Evolutionary conservation across 2,113 vertebrate genomes (phyloP).

Genomic region (Delphinapterus leucas): DNA sequence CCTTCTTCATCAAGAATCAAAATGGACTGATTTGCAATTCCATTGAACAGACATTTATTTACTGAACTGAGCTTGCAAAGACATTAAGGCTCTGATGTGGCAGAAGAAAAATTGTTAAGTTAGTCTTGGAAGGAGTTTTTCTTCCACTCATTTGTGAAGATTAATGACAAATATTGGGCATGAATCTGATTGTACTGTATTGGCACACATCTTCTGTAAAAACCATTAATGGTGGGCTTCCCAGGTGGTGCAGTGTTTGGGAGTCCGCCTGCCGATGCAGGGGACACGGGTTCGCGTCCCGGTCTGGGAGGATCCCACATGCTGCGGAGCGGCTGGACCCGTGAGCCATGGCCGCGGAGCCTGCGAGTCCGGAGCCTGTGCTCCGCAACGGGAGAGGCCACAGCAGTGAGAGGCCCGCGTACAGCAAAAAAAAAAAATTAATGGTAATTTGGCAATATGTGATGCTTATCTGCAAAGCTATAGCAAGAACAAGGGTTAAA

Average conservation of each 20-base stretch:
- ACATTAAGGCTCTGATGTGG: not conserved
- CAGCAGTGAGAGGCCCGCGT: no score
- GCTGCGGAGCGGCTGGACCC: no score
- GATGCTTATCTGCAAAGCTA: not conserved
- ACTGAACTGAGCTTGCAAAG: conserved; percentile 40
- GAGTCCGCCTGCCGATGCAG: no score
- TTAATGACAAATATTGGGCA: not conserved
- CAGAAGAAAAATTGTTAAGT: conserved; percentile 30
- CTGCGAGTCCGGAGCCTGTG: no score
- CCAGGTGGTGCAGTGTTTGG: no score
- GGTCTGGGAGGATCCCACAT: no score
- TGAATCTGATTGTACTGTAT: not conserved
- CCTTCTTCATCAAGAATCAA: conserved; percentile 12
- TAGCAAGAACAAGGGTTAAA: not conserved
- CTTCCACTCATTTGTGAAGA: conserved; percentile 44
- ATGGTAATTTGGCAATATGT: not conserved
- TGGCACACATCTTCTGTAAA: not conserved
- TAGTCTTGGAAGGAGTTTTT: not conserved
- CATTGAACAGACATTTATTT: conserved; percentile 32
- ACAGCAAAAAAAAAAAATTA: not conserved
- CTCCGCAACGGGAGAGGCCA: no score
- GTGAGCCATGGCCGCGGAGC: no score
- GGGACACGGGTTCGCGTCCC: no score
- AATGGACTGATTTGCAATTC: conserved; percentile 18
- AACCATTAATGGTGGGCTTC: not conserved